Evolutionary conservation across 2,797 vertebrate genomes (phyloP), one percentile per base, ranked within the genome.

Genomic region (Eulemur coronatus): DNA sequence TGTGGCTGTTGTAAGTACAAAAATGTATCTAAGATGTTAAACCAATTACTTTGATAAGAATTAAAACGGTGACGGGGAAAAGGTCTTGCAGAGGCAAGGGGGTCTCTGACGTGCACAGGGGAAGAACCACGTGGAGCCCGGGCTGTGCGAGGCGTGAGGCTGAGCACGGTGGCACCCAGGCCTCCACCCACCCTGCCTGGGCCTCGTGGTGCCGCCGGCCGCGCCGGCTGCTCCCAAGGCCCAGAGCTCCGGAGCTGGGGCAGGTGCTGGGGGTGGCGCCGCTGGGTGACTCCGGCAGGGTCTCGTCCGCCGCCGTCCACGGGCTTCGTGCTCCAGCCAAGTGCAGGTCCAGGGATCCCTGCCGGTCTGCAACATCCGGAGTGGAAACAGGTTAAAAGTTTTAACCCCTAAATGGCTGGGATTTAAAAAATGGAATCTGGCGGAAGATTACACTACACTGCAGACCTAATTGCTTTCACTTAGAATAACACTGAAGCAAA

Each of bases 381-480:
- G 57, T 41, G n/a, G 57, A 50, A 57, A 73, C 33, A 38, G 78
- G 46, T 67, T 22, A 91, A 24, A n/a, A 38, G 70, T 33, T 67
- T 91, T 94, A 84, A 93, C 95, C 80, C 94, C 72, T 86, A 3
- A 26, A 13, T 67, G 65, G 48, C 85, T 52, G 46, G 85, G 96
- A 88, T 67, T 93, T 59, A 93, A 95, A 41, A 98, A 97, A 76
- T 81, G 81, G 97, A 97, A 95, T 87, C 95, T 98, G 98, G 97
- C 82, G 91, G 89, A 95, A 88, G 95, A 95, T 61, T 46, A 78
- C 69, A 94, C 89, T 20, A 1, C 95, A 28, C n/a, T 63, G 65
- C 76, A 91, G 94, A 84, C 86, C 97, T 98, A 97, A 98, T 94
- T 94, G 92, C 96, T 98, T 98, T 98, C 94, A 96, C 97, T 98